These are phyloP conservation scores for Epinephelus lanceolatus DNA, from an alignment of 2,113 vertebrate genomes.

Conservation along the genomic window DNA sequence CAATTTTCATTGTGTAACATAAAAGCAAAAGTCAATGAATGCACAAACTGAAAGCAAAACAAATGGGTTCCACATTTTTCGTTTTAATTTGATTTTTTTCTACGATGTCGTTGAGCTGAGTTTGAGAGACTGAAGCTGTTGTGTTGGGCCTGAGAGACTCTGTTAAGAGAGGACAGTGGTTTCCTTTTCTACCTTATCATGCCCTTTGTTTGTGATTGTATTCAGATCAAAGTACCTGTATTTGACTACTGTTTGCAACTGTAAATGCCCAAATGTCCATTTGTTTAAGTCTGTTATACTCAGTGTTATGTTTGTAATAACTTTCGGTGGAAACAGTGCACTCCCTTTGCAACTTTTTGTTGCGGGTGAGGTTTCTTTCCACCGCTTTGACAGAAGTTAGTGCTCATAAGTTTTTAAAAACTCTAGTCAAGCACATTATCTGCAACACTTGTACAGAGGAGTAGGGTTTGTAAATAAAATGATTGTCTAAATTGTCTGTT, in stretches of 20 bases:
- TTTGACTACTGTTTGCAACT: conserved; percentile 77
- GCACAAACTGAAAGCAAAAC: conserved; percentile 59
- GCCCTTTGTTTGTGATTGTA: conserved; percentile 76
- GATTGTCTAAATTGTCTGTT: conserved; percentile 79
- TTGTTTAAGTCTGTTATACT: conserved; percentile 73
- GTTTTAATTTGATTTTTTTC: conserved; percentile 50
- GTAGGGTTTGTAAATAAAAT: conserved; percentile 85
- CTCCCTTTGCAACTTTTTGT: conserved; percentile 71
- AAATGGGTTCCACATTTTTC: conserved; percentile 49
- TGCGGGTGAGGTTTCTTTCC: conserved; percentile 56
- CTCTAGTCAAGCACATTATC: conserved; percentile 76
- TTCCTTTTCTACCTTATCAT: conserved; percentile 64
- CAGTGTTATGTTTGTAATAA: conserved; percentile 75
- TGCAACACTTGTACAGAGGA: conserved; percentile 81
- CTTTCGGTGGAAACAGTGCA: conserved; percentile 69
- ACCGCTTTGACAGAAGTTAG: conserved; percentile 64
- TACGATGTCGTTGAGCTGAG: conserved; percentile 46
- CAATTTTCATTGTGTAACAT: conserved; percentile 63
- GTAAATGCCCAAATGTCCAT: conserved; percentile 75
- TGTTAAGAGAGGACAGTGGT: conserved; percentile 51
- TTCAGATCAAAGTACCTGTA: conserved; percentile 70
- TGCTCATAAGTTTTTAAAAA: conserved; percentile 67
- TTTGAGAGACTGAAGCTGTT: conserved; percentile 54
- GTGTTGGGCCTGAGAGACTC: conserved; percentile 48
- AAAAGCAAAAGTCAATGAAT: conserved; percentile 34